A percentile compares a stretch with the other conserved stretches of the same genome.
phyloP scores from a whole-genome alignment of 2,113 vertebrate genomes.

The Cyanoliseus patagonus region DNA sequence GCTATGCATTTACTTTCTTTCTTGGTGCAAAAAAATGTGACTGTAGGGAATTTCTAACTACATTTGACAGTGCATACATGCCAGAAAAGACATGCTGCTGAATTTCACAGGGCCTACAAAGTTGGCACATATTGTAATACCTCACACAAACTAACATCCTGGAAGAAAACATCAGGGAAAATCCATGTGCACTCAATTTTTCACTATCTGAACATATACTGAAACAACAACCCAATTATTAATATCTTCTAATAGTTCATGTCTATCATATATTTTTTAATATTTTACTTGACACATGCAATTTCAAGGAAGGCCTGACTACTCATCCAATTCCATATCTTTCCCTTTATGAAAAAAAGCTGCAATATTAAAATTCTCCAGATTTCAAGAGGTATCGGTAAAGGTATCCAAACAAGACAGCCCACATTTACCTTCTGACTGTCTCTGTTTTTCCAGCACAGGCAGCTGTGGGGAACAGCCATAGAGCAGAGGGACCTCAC shows the following conservation, averaged over 20 bases:
- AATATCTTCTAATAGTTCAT: not conserved
- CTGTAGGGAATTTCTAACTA: not conserved
- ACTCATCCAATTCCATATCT: not conserved
- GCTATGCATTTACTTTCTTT: not conserved
- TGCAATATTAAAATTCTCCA: accelerated
- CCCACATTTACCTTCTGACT: not conserved
- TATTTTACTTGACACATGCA: not conserved
- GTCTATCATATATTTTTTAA: not conserved
- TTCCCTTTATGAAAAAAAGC: not conserved
- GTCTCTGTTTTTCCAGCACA: not conserved
- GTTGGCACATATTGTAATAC: not conserved
- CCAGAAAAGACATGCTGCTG: not conserved
- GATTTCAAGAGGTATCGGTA: accelerated
- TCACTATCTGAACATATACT: not conserved
- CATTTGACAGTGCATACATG: not conserved
- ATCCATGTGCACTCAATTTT: not conserved
- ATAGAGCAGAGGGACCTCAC: not conserved
- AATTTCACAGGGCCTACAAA: not conserved
- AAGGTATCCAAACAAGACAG: not conserved
- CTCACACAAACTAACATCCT: not conserved
- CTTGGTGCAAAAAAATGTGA: not conserved
- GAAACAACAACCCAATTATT: not conserved
- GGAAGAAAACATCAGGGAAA: not conserved
- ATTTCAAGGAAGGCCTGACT: not conserved
- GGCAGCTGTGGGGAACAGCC: accelerated